These are phyloP conservation scores for Drosophila basisetae DNA, from an alignment of 2,888 invertebrate species.

Conservation along the genomic window DNA sequence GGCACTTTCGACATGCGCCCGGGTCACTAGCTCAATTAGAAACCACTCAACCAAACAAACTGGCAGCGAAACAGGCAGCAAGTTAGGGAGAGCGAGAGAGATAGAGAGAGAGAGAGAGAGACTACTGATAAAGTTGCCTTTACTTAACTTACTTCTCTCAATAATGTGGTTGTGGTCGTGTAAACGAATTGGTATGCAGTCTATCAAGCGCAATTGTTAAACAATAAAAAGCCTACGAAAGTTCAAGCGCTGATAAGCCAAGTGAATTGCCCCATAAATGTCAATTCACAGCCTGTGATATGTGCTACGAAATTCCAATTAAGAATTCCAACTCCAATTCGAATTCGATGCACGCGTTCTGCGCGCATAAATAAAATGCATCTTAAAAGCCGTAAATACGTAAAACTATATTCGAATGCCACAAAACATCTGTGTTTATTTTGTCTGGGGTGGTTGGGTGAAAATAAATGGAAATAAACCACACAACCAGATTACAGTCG, in stretches of 20 bases:
- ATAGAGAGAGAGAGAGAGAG: not conserved
- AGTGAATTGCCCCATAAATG: slow-evolving; percentile 39
- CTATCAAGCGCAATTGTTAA: slow-evolving; percentile 67
- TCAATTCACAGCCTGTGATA: slow-evolving; percentile 35
- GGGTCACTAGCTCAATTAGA: slow-evolving; percentile 67
- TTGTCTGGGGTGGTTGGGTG: slow-evolving; percentile 1
- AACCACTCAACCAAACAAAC: slow-evolving; percentile 33
- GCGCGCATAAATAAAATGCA: slow-evolving; percentile 58
- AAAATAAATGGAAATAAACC: slow-evolving; percentile 2
- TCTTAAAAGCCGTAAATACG: slow-evolving; percentile 58
- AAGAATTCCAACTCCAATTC: not conserved
- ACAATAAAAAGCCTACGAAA: slow-evolving; percentile 52
- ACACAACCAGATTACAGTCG: not conserved
- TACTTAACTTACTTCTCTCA: slow-evolving; percentile 27
- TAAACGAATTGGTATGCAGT: slow-evolving; percentile 64
- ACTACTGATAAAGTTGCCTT: slow-evolving; percentile 51
- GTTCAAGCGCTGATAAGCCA: slow-evolving; percentile 48
- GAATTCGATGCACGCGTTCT: slow-evolving; percentile 27
- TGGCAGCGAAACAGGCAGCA: not conserved
- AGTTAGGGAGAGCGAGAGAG: not conserved
- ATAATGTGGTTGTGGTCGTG: slow-evolving; percentile 15
- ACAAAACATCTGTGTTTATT: slow-evolving; percentile 53
- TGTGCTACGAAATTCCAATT: slow-evolving; percentile 10
- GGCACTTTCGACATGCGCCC: slow-evolving; percentile 19
- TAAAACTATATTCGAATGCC: slow-evolving; percentile 27